A percentile compares a stretch with the other conserved stretches of the same genome.
phyloP scores from a whole-genome alignment of 2,113 vertebrate genomes.

The Vulpes lagopus region DNA sequence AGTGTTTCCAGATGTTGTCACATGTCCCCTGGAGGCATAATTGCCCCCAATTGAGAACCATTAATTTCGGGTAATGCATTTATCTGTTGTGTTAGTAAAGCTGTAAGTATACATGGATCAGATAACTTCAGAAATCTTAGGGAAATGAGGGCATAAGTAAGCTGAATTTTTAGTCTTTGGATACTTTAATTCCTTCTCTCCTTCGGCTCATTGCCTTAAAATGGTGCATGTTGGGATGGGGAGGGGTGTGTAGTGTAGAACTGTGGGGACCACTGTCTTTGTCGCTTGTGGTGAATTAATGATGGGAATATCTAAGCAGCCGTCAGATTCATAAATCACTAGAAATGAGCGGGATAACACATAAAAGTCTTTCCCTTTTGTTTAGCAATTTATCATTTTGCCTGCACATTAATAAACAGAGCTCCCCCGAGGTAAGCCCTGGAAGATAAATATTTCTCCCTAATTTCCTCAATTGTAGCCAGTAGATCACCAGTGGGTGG shows the following conservation, averaged over 20 bases:
- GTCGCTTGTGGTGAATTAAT: slow-evolving; percentile 94
- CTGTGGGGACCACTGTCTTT: slow-evolving; percentile 87
- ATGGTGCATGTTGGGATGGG: slow-evolving; percentile 46
- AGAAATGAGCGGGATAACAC: slow-evolving; percentile 95
- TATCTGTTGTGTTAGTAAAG: slow-evolving; percentile 27
- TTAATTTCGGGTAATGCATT: slow-evolving; percentile 31
- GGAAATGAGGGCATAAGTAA: neutral
- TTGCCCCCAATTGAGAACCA: neutral
- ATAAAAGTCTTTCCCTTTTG: slow-evolving; percentile 92
- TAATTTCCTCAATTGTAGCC: slow-evolving; percentile 90
- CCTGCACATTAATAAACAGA: slow-evolving; percentile 93
- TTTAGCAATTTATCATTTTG: slow-evolving; percentile 93
- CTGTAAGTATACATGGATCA: neutral
- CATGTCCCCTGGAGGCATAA: neutral
- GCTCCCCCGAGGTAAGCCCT: slow-evolving; percentile 90
- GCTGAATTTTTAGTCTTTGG: slow-evolving; percentile 55
- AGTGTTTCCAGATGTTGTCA: slow-evolving; percentile 49
- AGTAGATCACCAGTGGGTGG: slow-evolving; percentile 88
- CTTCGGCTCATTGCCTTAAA: slow-evolving; percentile 73
- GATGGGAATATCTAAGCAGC: slow-evolving; percentile 91
- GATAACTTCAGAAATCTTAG: slow-evolving; percentile 40
- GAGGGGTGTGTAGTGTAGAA: slow-evolving; percentile 61
- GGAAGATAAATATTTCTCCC: slow-evolving; percentile 91
- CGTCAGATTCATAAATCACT: slow-evolving; percentile 97
- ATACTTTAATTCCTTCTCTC: slow-evolving; percentile 55